phyloP scores from a whole-genome alignment of 2,797 vertebrate genomes.

The Macroramphosus scolopax region DNA sequence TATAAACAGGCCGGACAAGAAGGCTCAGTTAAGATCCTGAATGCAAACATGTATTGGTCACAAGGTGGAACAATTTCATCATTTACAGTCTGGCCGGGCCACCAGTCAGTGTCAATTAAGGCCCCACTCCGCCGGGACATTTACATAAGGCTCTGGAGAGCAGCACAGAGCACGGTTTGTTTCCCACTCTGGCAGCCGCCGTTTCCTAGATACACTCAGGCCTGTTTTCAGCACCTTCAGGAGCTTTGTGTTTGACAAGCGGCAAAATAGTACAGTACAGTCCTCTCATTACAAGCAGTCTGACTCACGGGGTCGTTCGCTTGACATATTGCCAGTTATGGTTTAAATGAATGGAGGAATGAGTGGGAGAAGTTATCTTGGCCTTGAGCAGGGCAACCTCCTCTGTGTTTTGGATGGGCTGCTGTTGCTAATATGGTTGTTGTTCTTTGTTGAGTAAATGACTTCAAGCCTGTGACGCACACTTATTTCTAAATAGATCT shows the following conservation, averaged over 20 bases:
- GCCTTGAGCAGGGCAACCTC: constrained; percentile 14
- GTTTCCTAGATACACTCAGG: constrained; percentile 72
- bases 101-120: constrained; percentile 61
- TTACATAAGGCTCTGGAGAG: constrained; percentile 66
- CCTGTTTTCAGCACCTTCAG: constrained; percentile 69
- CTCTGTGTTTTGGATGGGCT: constrained; percentile 20
- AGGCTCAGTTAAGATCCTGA: constrained; percentile 25
- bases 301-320: constrained; percentile 28
- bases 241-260: constrained; percentile 67
- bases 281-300: constrained; percentile 42
- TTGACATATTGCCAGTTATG: constrained; percentile 62
- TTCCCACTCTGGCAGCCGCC: constrained; percentile 63
- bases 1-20: constrained; percentile 16
- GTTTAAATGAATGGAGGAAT: constrained; percentile 54
- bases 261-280: constrained; percentile 46
- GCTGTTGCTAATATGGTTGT: constrained; percentile 27
- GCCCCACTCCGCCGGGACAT: constrained; percentile 53
- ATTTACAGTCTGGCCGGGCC: constrained; percentile 44
- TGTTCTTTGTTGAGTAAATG: constrained; percentile 9
- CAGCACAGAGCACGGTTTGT: constrained; percentile 66
- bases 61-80: constrained; percentile 57
- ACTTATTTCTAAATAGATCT: constrained; percentile 12
- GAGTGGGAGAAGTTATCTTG: constrained; percentile 38
- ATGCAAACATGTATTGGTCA: constrained; percentile 56
- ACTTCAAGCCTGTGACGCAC: constrained; percentile 28